Evolutionary conservation across 2,113 vertebrate genomes (phyloP).

Genomic region (Oceanites oceanicus): DNA sequence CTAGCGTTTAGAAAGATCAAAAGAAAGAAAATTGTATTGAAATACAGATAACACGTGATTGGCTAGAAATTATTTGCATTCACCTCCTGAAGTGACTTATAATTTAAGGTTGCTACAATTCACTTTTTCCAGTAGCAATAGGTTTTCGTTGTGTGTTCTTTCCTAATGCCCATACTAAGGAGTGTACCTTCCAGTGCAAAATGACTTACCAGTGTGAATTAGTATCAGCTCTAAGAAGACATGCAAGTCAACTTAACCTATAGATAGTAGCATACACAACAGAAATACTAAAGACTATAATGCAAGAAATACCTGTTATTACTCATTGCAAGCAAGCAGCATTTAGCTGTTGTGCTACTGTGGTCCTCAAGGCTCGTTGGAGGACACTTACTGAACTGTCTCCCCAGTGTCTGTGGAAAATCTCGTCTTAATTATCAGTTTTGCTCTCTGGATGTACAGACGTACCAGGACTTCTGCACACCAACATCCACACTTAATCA

Average conservation of each 20-base stretch:
- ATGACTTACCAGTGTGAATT: neutral
- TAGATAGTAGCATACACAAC: neutral
- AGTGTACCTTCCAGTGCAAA: neutral
- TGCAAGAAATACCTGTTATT: neutral
- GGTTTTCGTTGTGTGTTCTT: neutral
- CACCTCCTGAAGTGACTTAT: neutral
- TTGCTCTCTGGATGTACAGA: neutral
- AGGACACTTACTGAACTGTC: neutral
- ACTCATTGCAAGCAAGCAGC: neutral
- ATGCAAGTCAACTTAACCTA: neutral
- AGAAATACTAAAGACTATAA: neutral
- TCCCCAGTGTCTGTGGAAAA: neutral
- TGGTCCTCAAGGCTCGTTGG: neutral
- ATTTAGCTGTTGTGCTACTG: neutral
- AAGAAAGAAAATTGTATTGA: neutral
- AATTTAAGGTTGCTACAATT: neutral
- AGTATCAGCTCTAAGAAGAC: neutral
- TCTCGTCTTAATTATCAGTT: neutral
- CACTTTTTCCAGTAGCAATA: neutral
- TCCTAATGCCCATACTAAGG: neutral
- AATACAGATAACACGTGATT: neutral
- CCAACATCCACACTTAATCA: neutral
- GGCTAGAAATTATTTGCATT: neutral
- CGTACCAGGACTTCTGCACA: neutral
- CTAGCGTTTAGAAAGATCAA: neutral